phyloP scores from a whole-genome alignment of 2,888 invertebrate species.

The Beris chalybata region DNA sequence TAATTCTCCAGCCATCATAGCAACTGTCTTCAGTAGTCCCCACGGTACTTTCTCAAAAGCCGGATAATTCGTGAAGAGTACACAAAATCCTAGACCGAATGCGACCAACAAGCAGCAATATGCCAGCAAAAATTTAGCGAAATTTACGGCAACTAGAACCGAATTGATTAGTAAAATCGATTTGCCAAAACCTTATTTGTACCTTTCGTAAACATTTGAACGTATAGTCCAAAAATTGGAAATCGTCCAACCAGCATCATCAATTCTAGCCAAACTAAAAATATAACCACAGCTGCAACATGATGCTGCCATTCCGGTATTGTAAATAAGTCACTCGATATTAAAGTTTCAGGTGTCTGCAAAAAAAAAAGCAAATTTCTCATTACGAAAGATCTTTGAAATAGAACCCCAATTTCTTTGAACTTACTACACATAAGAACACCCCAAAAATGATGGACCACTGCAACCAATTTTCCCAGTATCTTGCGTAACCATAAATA shows the following conservation, averaged over 20 bases:
- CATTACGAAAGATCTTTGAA: no score
- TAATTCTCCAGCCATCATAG: constrained; percentile 88
- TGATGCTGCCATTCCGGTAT: constrained; percentile 74
- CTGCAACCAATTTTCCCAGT: constrained; percentile 86
- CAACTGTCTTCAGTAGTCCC: constrained; percentile 72
- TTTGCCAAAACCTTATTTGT: constrained; percentile 16
- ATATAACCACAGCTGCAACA: constrained; percentile 75
- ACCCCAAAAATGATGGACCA: constrained; percentile 75
- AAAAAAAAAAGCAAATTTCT: background rate
- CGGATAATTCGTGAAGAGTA: constrained; percentile 75
- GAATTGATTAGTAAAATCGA: constrained; percentile 10
- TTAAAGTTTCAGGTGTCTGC: constrained; percentile 52
- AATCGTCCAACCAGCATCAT: constrained; percentile 86
- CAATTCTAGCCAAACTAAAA: constrained; percentile 79
- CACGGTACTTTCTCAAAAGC: constrained; percentile 66
- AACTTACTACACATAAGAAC: constrained; percentile 66
- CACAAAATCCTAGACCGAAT: constrained; percentile 79
- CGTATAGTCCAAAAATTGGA: constrained; percentile 82
- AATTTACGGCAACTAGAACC: constrained; percentile 72
- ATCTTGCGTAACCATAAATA: constrained; percentile 70
- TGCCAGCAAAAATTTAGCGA: constrained; percentile 77
- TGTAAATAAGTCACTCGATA: constrained; percentile 46
- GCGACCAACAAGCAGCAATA: constrained; percentile 80
- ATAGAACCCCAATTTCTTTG: background rate
- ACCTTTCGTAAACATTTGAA: constrained; percentile 85